Percentiles rank a stretch among this genome's conserved stretches.
Conservation (phyloP, 2,888 invertebrate genomes). For the Troides aeacus region DNA sequence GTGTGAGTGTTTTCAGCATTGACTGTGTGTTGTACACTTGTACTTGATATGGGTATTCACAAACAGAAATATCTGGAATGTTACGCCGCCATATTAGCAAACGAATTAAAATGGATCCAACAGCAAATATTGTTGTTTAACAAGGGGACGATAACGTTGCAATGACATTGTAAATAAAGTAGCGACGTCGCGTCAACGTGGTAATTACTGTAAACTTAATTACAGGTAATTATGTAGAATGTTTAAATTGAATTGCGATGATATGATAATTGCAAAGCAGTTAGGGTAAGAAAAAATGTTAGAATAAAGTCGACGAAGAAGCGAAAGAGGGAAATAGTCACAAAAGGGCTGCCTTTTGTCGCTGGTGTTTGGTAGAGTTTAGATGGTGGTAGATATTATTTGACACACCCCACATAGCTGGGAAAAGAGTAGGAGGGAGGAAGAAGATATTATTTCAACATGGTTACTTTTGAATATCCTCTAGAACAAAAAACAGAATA, state of each 20-base stretch:
- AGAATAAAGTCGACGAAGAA: too few relatives aligned
- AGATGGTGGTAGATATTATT: too few relatives aligned
- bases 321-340: too few relatives aligned
- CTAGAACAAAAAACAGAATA: too few relatives aligned
- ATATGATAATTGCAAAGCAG: too few relatives aligned
- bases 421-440: too few relatives aligned
- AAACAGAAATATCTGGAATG: conserved; percentile 2
- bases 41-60: background rate
- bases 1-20: background rate
- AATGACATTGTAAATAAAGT: conserved; percentile 16
- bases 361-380: too few relatives aligned
- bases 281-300: too few relatives aligned
- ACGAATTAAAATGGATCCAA: background rate
- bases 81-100: conserved; percentile 1
- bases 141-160: conserved; percentile 12
- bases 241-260: background rate
- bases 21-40: background rate
- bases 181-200: background rate
- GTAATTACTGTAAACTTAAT: background rate
- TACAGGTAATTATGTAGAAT: background rate
- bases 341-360: too few relatives aligned
- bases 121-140: conserved; percentile 16
- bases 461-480: too few relatives aligned
- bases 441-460: too few relatives aligned
- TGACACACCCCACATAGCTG: too few relatives aligned